These are phyloP conservation scores for Fistularia tabacaria DNA, from an alignment of 2,797 vertebrate genomes.

Conservation along the genomic window DNA sequence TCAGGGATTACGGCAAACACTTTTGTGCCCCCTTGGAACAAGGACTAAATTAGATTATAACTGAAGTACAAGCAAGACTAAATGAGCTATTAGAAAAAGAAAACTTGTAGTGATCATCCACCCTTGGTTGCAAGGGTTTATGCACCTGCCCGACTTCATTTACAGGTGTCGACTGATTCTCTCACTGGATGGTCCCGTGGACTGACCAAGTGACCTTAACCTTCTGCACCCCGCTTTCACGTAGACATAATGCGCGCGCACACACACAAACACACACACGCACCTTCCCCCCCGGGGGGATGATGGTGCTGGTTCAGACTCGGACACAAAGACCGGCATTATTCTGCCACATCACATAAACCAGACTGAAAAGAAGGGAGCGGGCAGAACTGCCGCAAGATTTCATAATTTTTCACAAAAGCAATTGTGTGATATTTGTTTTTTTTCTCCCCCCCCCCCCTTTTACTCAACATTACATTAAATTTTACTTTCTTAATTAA, in stretches of 20 bases:
- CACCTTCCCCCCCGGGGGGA: constrained; percentile 33
- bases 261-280: constrained; percentile 23
- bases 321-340: constrained; percentile 77
- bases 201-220: constrained; percentile 82
- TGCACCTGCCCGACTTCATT: constrained; percentile 83
- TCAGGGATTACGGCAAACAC: neutral
- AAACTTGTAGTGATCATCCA: constrained; percentile 48
- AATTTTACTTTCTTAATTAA: constrained; percentile 2
- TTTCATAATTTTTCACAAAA: constrained; percentile 36
- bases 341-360: constrained; percentile 63
- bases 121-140: constrained; percentile 47
- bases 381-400: constrained; percentile 3
- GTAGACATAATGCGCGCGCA: constrained; percentile 33
- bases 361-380: constrained; percentile 22
- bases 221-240: constrained; percentile 66
- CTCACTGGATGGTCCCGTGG: constrained; percentile 74
- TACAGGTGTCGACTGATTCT: constrained; percentile 80
- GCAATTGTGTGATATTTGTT: constrained; percentile 16
- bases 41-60: constrained; percentile 21
- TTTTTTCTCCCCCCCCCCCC: neutral
- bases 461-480: neutral
- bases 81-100: constrained; percentile 37
- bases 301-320: constrained; percentile 42
- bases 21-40: neutral
- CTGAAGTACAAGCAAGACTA: constrained; percentile 8